Base-by-base conservation (phyloP, 2,888 invertebrate species). In the Lithophane semibrunnea region DNA sequence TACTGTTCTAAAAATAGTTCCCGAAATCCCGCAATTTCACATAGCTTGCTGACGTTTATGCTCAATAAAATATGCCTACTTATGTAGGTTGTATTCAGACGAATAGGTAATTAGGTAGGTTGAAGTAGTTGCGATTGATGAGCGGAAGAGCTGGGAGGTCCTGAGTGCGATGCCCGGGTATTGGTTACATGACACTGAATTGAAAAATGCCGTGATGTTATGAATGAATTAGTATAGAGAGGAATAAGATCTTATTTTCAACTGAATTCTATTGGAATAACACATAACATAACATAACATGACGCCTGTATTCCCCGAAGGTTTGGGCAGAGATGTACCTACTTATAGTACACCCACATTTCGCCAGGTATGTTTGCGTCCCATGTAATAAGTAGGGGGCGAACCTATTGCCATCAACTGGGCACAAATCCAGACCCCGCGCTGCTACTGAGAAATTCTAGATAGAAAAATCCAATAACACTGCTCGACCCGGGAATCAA, bases 1-100 rank as follows among this genome's bases (percentile, higher is more conserved):
- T 52, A 21, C 24, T 61, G 52, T 77, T 77, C 37, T 12, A 18
- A 44, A 68, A 71, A 49, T 21, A 66, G 24, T 18, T 24, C 16
- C 29, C 21, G 16, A 37, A 52, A 52, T 67, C 37, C 37, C 3
- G 5, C 52, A 37, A 7, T n/a, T n/a, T 10, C 10, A 56, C 10
- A 16, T n/a, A 56, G 37, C 54, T n/a, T 37, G 37, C 54, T 37
- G n/a, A 9, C 10, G 37, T 52, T n/a, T 52, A 29, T 16, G 29
- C 8, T 54, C 3, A 21, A 52, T 13, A 24, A 29, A 13, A 29
- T 66, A 66, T 49, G 49, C 18, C 5, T 47, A 37, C 37, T 37
- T 37, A 37, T 37, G 2, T 47, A 44, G 2, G 24, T 66, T 66
- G 18, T 47, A 47, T 65, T 65, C 16, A 47, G 47, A 47, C 18